Evolutionary conservation across 2,113 vertebrate genomes (phyloP).

Genomic region (Centrocercus urophasianus): DNA sequence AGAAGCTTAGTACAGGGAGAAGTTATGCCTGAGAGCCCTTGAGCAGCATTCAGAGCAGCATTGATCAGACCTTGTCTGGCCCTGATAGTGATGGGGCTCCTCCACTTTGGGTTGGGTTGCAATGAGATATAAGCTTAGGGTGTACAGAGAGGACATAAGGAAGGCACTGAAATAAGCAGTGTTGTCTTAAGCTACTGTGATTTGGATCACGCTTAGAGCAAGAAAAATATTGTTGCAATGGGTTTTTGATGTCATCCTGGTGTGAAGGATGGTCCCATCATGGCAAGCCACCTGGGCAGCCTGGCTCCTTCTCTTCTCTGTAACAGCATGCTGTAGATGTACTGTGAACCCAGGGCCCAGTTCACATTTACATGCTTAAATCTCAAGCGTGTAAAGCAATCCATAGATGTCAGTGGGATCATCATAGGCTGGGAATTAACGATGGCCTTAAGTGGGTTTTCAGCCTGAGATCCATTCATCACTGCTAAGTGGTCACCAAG

Average conservation of each 20-base stretch:
- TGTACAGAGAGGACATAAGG: neutral
- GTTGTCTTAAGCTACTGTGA: neutral
- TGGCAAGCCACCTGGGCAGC: neutral
- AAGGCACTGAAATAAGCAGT: neutral
- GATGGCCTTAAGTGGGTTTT: neutral
- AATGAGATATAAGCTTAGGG: neutral
- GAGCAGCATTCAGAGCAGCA: neutral
- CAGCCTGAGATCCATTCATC: neutral
- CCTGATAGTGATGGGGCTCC: neutral
- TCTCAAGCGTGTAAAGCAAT: accelerated
- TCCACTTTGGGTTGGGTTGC: neutral
- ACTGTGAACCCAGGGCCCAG: accelerated
- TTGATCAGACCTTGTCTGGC: neutral
- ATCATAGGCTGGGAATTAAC: neutral
- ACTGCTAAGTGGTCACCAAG: neutral
- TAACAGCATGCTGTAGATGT: accelerated
- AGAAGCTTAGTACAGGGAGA: neutral
- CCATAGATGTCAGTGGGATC: neutral
- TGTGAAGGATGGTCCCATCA: neutral
- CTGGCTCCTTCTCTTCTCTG: neutral
- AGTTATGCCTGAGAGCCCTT: neutral
- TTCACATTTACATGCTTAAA: accelerated
- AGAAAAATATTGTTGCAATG: neutral
- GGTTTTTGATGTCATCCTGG: neutral
- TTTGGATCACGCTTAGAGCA: neutral